Evolutionary conservation across 2,113 vertebrate genomes (phyloP).

Genomic region (Shinisaurus crocodilurus): DNA sequence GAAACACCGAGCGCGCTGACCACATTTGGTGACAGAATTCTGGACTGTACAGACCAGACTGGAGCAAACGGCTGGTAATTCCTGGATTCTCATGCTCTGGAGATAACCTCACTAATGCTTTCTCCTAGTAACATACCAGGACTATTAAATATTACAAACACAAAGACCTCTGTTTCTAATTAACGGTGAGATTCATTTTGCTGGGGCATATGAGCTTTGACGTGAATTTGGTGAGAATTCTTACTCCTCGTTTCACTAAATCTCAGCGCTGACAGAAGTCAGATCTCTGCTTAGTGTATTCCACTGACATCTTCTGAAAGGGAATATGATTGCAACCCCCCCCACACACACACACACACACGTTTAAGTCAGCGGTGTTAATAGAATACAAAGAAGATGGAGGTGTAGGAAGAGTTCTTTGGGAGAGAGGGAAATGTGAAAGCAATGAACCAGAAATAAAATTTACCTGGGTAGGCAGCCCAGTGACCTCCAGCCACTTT

Average conservation of each 20-base stretch:
- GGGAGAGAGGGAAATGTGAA: background rate
- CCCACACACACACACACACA: too few relatives aligned
- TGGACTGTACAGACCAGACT: background rate
- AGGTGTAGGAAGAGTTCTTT: background rate
- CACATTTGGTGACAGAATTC: background rate
- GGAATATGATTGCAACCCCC: background rate
- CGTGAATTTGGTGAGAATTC: constrained; percentile 1
- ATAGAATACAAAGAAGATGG: too few relatives aligned
- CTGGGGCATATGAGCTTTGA: background rate
- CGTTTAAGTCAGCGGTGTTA: background rate
- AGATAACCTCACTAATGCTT: background rate
- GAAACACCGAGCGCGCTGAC: background rate
- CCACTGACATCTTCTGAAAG: background rate
- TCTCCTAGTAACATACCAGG: background rate
- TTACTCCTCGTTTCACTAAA: background rate
- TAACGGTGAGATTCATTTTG: background rate
- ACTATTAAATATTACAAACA: background rate
- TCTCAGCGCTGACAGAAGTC: background rate
- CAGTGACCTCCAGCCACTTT: too few relatives aligned
- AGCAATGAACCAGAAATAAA: background rate
- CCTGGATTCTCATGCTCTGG: background rate
- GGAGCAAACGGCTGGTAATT: background rate
- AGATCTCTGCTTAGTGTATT: background rate
- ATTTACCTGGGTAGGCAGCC: too few relatives aligned
- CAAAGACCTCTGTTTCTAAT: constrained; percentile 9